phyloP scores from a whole-genome alignment of 2,797 vertebrate genomes.

The Neostethus bicornis region DNA sequence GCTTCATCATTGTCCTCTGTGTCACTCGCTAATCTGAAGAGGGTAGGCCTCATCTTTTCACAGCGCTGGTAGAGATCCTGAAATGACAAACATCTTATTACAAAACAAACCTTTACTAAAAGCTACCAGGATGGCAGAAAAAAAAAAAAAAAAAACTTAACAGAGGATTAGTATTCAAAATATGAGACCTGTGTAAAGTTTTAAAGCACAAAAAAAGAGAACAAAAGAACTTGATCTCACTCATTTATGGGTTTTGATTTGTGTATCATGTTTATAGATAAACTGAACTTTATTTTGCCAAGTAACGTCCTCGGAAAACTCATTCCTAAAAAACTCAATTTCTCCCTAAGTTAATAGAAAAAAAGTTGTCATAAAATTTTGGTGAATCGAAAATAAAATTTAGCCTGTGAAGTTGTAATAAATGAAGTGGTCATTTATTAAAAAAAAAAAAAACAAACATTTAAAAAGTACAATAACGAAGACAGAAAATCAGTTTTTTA shows the following conservation, averaged over 20 bases:
- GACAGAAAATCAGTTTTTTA: not conserved
- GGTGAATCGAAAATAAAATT: too few relatives aligned
- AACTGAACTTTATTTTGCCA: too few relatives aligned
- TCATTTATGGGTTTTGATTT: not conserved
- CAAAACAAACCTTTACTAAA: not conserved
- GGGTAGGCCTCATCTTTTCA: slow-evolving; percentile 96
- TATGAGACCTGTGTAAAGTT: too few relatives aligned
- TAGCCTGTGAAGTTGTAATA: too few relatives aligned
- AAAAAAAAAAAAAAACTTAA: not conserved
- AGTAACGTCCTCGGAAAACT: too few relatives aligned
- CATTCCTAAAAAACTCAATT: too few relatives aligned
- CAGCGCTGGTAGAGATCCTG: slow-evolving; percentile 97
- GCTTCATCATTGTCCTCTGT: slow-evolving; percentile 98
- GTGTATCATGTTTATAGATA: not conserved
- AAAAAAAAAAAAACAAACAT: not conserved
- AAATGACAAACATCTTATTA: slow-evolving; percentile 28
- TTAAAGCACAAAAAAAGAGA: too few relatives aligned
- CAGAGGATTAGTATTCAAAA: too few relatives aligned
- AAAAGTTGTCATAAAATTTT: too few relatives aligned
- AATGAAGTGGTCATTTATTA: too few relatives aligned
- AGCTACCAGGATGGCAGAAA: not conserved
- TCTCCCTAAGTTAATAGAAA: too few relatives aligned
- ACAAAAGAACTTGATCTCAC: too few relatives aligned
- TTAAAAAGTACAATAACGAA: not conserved
- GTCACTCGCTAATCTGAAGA: slow-evolving; percentile 96